phyloP scores from a whole-genome alignment of 2,113 vertebrate species.

The Chionis minor region DNA sequence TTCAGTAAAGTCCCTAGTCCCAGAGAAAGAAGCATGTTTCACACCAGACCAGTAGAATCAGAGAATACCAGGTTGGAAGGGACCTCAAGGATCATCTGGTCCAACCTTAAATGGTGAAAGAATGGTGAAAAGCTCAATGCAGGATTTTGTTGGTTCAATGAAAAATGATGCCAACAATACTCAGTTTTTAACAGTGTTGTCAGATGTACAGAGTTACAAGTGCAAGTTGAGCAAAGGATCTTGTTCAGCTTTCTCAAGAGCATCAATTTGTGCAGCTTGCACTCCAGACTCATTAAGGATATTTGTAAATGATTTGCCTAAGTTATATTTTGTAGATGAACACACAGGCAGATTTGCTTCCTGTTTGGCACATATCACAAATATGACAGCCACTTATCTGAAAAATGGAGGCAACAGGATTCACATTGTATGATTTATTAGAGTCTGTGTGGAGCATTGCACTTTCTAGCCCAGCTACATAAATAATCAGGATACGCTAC shows the following conservation, averaged over 20 bases:
- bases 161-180: neutral
- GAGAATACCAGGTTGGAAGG: neutral
- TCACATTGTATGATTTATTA: neutral
- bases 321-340: neutral
- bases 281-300: neutral
- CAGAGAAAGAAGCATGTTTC: neutral
- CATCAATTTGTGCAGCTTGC: neutral
- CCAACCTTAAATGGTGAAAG: neutral
- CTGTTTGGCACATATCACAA: neutral
- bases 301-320: neutral
- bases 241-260: neutral
- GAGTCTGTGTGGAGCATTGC: neutral
- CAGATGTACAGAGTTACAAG: neutral
- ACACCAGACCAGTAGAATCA: neutral
- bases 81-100: neutral
- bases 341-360: neutral
- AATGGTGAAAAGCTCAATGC: neutral
- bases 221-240: neutral
- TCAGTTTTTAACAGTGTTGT: neutral
- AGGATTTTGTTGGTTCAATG: neutral
- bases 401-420: neutral
- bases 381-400: neutral
- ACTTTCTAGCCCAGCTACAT: neutral
- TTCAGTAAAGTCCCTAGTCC: neutral
- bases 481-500: neutral